A percentile compares a stretch with the other conserved stretches of the same genome.
Evolutionary conservation across 1,140 invertebrate species (phyloP).

Genomic region (Neodiprion pinetum): DNA sequence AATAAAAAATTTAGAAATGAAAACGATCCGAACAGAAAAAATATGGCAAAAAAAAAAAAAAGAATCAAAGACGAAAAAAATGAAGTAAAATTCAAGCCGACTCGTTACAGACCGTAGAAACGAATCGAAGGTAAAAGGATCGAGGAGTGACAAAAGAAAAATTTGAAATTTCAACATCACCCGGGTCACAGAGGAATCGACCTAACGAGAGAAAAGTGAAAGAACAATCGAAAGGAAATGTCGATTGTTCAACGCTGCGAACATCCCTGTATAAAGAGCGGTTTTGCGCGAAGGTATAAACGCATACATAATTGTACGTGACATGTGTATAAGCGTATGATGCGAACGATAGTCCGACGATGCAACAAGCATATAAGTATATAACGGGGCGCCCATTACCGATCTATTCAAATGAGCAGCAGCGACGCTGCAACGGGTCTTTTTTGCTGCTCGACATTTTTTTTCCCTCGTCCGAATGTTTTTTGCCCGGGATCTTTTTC

Average conservation of each 20-base stretch:
- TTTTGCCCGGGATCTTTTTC: background rate
- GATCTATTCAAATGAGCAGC: slow-evolving; percentile 54
- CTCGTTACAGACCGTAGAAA: background rate
- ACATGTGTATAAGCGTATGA: background rate
- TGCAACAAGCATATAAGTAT: too few species aligned
- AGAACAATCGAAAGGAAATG: slow-evolving; percentile 1
- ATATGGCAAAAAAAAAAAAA: slow-evolving; percentile 21
- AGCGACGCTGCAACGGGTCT: slow-evolving; percentile 26
- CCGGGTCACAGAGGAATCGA: background rate
- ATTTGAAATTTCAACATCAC: slow-evolving; percentile 1
- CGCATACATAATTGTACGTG: background rate
- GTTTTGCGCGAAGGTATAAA: background rate
- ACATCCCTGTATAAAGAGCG: background rate
- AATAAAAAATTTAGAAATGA: background rate
- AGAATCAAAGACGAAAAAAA: slow-evolving; percentile 22
- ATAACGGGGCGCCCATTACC: background rate
- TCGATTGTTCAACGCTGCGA: background rate
- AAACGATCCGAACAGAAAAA: background rate
- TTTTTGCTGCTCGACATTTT: slow-evolving; percentile 17
- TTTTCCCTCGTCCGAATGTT: background rate
- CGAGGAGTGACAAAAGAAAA: background rate
- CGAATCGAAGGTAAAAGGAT: background rate
- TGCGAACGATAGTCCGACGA: too few species aligned
- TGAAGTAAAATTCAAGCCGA: background rate
- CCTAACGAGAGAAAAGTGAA: background rate